These are phyloP conservation scores for Tetragonisca angustula DNA, from an alignment of 2,888 invertebrate genomes.

Conservation along the genomic window DNA sequence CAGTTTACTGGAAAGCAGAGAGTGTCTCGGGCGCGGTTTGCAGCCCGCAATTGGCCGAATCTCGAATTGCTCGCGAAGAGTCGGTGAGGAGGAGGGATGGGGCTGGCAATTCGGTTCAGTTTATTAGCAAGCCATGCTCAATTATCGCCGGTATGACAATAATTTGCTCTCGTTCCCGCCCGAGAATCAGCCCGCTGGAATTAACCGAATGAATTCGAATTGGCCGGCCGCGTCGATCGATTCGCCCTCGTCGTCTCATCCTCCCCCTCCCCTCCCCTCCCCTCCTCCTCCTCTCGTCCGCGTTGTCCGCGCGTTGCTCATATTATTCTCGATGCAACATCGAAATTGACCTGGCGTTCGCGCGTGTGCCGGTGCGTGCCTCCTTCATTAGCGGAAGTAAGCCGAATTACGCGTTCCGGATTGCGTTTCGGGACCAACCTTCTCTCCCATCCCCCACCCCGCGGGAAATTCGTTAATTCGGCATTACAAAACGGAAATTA, in stretches of 20 bases:
- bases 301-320: constrained; percentile 24
- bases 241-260: constrained; percentile 5
- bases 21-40: constrained; percentile 16
- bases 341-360: constrained; percentile 43
- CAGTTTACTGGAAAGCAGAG: constrained; percentile 25
- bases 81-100: no score
- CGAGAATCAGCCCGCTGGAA: constrained; percentile 64
- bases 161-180: constrained; percentile 69
- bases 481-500: constrained; percentile 30
- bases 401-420: constrained; percentile 61
- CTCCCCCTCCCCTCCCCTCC: neutral
- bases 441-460: no score
- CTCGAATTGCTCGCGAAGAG: constrained; percentile 62
- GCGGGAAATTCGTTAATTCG: constrained; percentile 34
- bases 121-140: constrained; percentile 74
- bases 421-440: constrained; percentile 4
- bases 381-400: constrained; percentile 67
- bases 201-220: constrained; percentile 65
- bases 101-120: constrained; percentile 67
- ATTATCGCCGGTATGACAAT: constrained; percentile 75
- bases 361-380: neutral
- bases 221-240: constrained; percentile 58
- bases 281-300: no score
- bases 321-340: constrained; percentile 52
- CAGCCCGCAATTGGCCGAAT: constrained; percentile 67